A percentile compares a stretch with the other conserved stretches of the same genome.
These are phyloP conservation scores for Peromyscus nudipes DNA, from an alignment of 2,797 vertebrate genomes.

Conservation along the genomic window DNA sequence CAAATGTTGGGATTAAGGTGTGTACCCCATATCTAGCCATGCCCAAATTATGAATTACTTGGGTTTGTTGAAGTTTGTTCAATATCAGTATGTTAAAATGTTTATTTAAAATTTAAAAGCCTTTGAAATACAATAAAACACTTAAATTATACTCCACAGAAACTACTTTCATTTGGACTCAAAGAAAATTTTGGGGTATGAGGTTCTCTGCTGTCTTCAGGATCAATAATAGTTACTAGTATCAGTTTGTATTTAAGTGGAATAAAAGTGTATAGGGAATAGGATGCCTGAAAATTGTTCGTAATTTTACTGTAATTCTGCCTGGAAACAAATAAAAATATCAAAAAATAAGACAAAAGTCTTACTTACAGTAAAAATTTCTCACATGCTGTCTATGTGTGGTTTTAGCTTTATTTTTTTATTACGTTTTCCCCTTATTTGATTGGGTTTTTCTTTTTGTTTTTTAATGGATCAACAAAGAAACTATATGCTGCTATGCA, in stretches of 20 bases:
- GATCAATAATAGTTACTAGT: conserved; percentile 47
- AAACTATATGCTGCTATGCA: conserved; percentile 98
- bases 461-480: conserved; percentile 79
- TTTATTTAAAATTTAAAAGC: conserved; percentile 23
- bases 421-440: conserved; percentile 56
- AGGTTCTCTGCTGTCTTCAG: neutral
- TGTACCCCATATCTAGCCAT: neutral
- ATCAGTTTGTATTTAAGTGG: conserved; percentile 17
- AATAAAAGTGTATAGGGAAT: neutral
- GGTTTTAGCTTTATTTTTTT: conserved; percentile 25
- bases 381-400: neutral
- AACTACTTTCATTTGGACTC: conserved; percentile 53
- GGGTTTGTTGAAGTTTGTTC: conserved; percentile 20
- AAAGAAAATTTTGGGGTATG: conserved; percentile 43
- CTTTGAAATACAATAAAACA: conserved; percentile 13
- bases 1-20: neutral
- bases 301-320: conserved; percentile 25
- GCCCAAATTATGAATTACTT: conserved; percentile 35
- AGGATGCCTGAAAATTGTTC: conserved; percentile 40
- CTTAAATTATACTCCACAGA: neutral
- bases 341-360: neutral
- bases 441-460: conserved; percentile 20
- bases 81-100: conserved; percentile 41
- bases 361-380: conserved; percentile 5
- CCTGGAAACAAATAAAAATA: neutral